These are phyloP conservation scores for Platyura marginata DNA, from an alignment of 1,140 invertebrate species.

Conservation along the genomic window DNA sequence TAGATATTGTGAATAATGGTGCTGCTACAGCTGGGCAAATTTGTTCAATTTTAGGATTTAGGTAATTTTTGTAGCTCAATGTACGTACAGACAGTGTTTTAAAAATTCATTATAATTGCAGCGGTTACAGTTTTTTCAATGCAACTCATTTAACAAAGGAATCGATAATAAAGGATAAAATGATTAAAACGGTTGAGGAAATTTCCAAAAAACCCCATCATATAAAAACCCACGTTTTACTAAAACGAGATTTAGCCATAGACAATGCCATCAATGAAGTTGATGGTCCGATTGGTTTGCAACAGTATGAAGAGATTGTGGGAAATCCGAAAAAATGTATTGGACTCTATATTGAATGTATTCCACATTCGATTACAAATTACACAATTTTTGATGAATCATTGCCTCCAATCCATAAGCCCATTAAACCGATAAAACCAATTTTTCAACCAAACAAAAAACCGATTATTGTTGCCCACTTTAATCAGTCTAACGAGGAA, in stretches of 20 bases:
- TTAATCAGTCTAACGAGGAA: not conserved
- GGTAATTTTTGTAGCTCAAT: too few relatives aligned
- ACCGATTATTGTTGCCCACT: not conserved
- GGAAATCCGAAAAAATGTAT: not conserved
- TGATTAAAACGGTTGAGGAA: too few relatives aligned
- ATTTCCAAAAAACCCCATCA: too few relatives aligned
- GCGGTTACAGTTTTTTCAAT: too few relatives aligned
- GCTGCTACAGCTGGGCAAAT: constrained; percentile 10
- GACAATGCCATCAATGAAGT: too few relatives aligned
- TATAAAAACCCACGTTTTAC: too few relatives aligned
- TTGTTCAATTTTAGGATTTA: not conserved
- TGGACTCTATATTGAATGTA: not conserved
- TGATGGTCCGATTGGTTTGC: too few relatives aligned
- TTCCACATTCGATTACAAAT: not conserved
- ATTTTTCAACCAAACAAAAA: not conserved
- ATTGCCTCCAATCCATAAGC: not conserved
- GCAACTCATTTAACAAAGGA: too few relatives aligned
- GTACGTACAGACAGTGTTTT: too few relatives aligned
- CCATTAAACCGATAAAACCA: not conserved
- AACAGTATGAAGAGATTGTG: not conserved
- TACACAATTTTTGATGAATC: not conserved
- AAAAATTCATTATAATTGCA: too few relatives aligned
- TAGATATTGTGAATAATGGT: constrained; percentile 12
- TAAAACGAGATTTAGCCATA: too few relatives aligned
- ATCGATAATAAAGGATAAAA: too few relatives aligned